These are phyloP conservation scores for Ciconia nigra DNA, from an alignment of 2,797 vertebrate species.

Conservation along the genomic window DNA sequence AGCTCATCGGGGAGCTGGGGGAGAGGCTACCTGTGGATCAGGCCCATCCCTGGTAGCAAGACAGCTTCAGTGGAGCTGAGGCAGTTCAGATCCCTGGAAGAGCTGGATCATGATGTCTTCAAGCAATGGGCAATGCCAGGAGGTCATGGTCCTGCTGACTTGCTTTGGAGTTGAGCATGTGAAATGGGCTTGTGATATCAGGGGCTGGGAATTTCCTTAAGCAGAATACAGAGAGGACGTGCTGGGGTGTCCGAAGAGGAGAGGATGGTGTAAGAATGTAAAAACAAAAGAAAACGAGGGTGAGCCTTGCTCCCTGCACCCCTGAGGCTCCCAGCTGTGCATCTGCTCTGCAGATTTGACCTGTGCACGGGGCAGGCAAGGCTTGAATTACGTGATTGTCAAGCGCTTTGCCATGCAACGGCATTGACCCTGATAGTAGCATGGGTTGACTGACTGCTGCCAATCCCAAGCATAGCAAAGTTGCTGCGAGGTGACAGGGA, in stretches of 20 bases:
- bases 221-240: background rate
- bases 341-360: background rate
- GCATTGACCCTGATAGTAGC: background rate
- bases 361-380: background rate
- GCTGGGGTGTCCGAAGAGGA: background rate
- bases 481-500: background rate
- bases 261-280: accelerated
- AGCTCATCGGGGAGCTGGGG: background rate
- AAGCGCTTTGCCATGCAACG: accelerated
- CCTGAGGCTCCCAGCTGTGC: background rate
- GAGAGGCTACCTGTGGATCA: background rate
- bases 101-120: background rate
- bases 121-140: background rate
- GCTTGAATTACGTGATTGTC: background rate
- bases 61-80: background rate
- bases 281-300: background rate
- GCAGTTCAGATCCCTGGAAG: background rate
- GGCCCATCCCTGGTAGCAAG: background rate
- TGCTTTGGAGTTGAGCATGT: background rate
- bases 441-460: background rate
- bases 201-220: background rate
- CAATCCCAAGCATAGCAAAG: background rate
- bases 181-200: background rate
- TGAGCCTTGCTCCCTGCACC: background rate
- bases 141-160: background rate